Evolutionary conservation across 2,888 invertebrate species (phyloP), one percentile per base, ranked within the genome.

Genomic region (Plagodis pulveraria): DNA sequence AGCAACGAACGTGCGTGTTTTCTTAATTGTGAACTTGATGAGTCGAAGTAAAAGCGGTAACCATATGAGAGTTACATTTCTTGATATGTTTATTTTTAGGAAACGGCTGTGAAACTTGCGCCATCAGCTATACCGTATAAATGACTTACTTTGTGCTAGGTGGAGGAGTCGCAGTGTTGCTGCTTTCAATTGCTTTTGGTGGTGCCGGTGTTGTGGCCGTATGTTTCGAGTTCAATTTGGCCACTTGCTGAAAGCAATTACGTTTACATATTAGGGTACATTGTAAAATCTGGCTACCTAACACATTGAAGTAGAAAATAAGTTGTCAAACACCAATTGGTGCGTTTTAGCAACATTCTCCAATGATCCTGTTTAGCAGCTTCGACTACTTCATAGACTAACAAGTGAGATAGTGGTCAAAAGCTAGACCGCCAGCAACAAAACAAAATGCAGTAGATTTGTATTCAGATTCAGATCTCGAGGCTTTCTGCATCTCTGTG

Each of bases 191-290:
- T 0, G 64, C 57, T 59, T 66, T 81, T 71, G 57, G 73, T 44
- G 22, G 60, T 48, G 51, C 38, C 45, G 57, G 73, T 44, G 22
- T 61, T 48, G 50, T 38, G 44, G 69, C 55, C 0, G 73, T 33
- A 8, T 79, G 73, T 67, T 78, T 82, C 9, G 76, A 72, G 68
- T 78, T 83, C 33, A 90, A 56, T 61, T 86, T 90, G n/a, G 87
- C 90, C 7, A 91, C 69, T 87, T 87, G 87, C 91, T 92, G 81
- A 6, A 50, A 63, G 34, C n/a, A 32, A 49, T 46, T 41, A 56
- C 9, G 33, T 38, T 6, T 8, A 6, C 9, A 9, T 1, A 38
- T 38, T 9, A 38, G 9, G n/a, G 9, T 8, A 8, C 7, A 38
- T 38, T 38, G 38, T 9, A 38, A 4, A 22, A 22, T 2, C 22